Evolutionary conservation across 2,113 vertebrate species (phyloP).

Genomic region (Sinocyclocheilus anshuiensis): DNA sequence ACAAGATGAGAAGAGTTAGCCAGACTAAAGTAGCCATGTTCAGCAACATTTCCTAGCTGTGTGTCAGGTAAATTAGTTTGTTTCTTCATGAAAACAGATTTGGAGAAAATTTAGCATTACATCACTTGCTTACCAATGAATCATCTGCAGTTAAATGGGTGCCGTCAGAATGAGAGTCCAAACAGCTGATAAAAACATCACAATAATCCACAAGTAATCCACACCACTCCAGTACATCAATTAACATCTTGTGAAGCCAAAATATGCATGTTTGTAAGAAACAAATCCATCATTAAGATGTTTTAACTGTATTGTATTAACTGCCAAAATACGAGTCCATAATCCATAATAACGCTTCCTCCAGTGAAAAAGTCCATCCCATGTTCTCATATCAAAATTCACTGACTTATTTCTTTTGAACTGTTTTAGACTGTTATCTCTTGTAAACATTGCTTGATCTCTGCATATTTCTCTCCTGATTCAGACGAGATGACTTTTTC

Average conservation of each 20-base stretch:
- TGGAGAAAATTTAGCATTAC: background rate
- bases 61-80: background rate
- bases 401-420: no score
- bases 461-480: no score
- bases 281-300: no score
- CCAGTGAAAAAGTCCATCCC: no score
- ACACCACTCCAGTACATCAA: background rate
- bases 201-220: background rate
- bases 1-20: slow-evolving; percentile 56
- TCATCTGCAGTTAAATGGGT: background rate
- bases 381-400: no score
- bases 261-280: background rate
- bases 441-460: no score
- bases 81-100: background rate
- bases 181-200: background rate
- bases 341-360: no score
- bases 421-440: no score
- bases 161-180: background rate
- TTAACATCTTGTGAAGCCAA: background rate
- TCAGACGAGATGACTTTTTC: no score
- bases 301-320: no score
- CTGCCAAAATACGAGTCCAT: no score
- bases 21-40: slow-evolving; percentile 3
- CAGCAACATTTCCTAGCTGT: background rate
- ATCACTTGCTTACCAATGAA: background rate